Evolutionary conservation across 2,888 invertebrate genomes (phyloP).

Genomic region (Agrochola lota): DNA sequence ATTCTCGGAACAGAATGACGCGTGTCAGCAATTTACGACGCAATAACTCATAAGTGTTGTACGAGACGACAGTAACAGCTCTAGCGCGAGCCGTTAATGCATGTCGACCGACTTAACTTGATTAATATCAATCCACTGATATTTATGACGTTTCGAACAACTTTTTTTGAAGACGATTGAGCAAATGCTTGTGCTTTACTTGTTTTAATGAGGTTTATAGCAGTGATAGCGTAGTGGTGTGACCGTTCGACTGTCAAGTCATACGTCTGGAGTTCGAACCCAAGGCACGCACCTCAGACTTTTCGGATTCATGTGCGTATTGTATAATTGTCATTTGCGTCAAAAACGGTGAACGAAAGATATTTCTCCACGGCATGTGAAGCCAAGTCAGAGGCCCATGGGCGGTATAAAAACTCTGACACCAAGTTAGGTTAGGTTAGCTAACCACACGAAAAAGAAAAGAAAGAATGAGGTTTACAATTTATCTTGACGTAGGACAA

Average conservation of each 20-base stretch:
- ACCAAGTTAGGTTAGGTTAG: too few relatives aligned
- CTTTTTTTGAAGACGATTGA: constrained; percentile 51
- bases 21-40: constrained; percentile 79
- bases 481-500: background rate
- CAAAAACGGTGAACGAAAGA: too few relatives aligned
- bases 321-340: too few relatives aligned
- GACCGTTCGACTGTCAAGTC: too few relatives aligned
- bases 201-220: constrained; percentile 31
- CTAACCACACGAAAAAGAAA: too few relatives aligned
- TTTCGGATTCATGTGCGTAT: too few relatives aligned
- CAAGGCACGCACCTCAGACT: too few relatives aligned
- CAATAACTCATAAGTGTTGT: constrained; percentile 83
- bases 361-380: too few relatives aligned
- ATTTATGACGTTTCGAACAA: constrained; percentile 62
- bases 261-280: too few relatives aligned
- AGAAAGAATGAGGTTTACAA: background rate
- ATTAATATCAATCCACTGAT: constrained; percentile 75
- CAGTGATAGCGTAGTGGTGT: too few relatives aligned
- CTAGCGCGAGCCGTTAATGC: constrained; percentile 76
- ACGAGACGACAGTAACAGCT: constrained; percentile 81
- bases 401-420: too few relatives aligned
- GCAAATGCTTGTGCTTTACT: constrained; percentile 28
- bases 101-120: constrained; percentile 77
- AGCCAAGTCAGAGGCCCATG: too few relatives aligned
- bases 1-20: constrained; percentile 72